A percentile compares a stretch with the other conserved stretches of the same genome.
Conservation (phyloP, 92 coral and sea anemone species). For the Montipora capitata region DNA sequence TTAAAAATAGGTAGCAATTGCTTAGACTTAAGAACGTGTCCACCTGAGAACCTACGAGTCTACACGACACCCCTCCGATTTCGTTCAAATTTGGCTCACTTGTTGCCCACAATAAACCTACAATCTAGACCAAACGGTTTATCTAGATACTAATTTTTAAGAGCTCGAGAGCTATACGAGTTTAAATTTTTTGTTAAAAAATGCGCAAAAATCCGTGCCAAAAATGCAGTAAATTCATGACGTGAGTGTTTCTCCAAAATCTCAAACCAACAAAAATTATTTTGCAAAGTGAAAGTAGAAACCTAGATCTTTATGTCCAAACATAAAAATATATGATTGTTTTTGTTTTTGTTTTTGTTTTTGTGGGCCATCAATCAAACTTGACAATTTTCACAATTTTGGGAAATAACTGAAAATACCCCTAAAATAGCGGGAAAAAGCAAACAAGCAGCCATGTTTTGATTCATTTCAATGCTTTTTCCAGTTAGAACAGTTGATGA, state of each 20-base stretch:
- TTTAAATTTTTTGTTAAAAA: slow-evolving; percentile 15
- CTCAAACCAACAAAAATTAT: slow-evolving; percentile 26
- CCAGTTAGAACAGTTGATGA: slow-evolving; percentile 21
- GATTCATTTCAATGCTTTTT: slow-evolving; percentile 33
- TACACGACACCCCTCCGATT: slow-evolving; percentile 13
- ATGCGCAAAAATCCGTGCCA: slow-evolving; percentile 25
- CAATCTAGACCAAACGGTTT: slow-evolving; percentile 24
- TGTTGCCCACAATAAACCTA: slow-evolving; percentile 27
- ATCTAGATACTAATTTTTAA: slow-evolving; percentile 28
- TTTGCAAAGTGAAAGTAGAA: not conserved
- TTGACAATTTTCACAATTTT: slow-evolving; percentile 18
- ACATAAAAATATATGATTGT: slow-evolving; percentile 40
- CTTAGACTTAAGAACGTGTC: not conserved
- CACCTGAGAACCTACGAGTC: slow-evolving; percentile 26
- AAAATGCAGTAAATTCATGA: slow-evolving; percentile 22
- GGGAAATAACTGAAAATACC: not conserved
- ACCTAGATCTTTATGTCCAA: slow-evolving; percentile 26
- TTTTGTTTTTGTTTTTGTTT: slow-evolving; percentile 2
- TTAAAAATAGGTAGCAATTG: too few species aligned
- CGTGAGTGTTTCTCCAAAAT: slow-evolving; percentile 28
- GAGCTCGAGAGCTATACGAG: slow-evolving; percentile 30
- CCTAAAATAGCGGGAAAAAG: slow-evolving; percentile 33
- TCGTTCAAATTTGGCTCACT: slow-evolving; percentile 24
- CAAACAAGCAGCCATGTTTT: slow-evolving; percentile 34
- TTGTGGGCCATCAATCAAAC: slow-evolving; percentile 24